Conservation (phyloP, 2,888 invertebrate species). For the Malachius bipustulatus region DNA sequence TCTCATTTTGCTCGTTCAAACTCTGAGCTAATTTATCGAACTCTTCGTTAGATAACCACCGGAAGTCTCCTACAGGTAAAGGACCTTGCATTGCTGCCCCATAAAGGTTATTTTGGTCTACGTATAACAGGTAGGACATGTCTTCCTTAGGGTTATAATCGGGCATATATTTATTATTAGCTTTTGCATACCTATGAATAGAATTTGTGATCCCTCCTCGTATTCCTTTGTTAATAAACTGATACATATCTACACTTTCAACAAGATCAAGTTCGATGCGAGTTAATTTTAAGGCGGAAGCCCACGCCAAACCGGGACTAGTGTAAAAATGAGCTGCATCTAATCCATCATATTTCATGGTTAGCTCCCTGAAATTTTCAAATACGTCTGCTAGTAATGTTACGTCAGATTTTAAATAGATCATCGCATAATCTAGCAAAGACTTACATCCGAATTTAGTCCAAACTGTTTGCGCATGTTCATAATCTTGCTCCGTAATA, state of each 20-base stretch:
- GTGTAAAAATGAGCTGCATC: background rate
- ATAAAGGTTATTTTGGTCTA: slow-evolving; percentile 1
- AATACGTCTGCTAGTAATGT: slow-evolving; percentile 3
- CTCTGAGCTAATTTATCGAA: background rate
- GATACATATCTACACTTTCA: background rate
- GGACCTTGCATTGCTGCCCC: background rate
- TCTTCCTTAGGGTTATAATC: background rate
- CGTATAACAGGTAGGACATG: background rate
- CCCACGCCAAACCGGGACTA: background rate
- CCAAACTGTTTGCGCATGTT: slow-evolving; percentile 7
- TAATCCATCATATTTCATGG: background rate
- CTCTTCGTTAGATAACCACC: background rate
- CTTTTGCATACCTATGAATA: background rate
- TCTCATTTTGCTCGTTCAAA: background rate
- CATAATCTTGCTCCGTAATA: slow-evolving; percentile 3
- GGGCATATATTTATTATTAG: background rate
- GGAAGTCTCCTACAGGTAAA: background rate
- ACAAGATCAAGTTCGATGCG: background rate
- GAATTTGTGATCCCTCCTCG: background rate
- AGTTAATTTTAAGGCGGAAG: background rate
- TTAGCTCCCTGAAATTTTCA: background rate
- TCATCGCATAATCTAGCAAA: slow-evolving; percentile 1
- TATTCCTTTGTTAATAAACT: background rate
- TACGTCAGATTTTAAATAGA: slow-evolving; percentile 2
- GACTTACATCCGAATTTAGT: background rate